Evolutionary conservation across 2,888 invertebrate genomes (phyloP), one percentile per base, ranked within the genome.

Genomic region (Eucriotettix oculatus): DNA sequence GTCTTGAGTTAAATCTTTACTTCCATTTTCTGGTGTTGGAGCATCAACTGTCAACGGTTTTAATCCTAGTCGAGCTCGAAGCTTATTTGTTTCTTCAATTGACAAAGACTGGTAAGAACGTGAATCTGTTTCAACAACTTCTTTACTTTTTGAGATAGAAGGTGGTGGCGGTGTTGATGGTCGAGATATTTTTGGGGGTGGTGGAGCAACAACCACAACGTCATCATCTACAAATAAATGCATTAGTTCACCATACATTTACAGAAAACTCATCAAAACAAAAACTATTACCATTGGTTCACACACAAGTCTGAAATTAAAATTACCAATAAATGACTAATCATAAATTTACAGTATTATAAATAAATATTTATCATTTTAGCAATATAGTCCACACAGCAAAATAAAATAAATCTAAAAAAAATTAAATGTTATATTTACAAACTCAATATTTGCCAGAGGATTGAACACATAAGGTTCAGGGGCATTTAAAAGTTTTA

Each of bases 61-160:
- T 44, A 98, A 76, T 0, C 98, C 98, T 40, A 99, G 79, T 72
- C 95, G 94, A 1, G 90, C 90, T 68, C 98, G 79, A 12, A 99
- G 75, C 66, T 86, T 87, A 74, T 96, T 96, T 9, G 90, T 91
- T 68, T 90, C 91, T 58, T 86, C 85, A 56, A 93, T 79, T 1
- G 91, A 90, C 16, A 92, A 75, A 67, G 79, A 84, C 40, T 65
- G 61, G 52, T 65, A 62, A n/a, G 59, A 64, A 17, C 57, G 62
- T 58, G 62, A 64, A 52, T 55, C 57, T 42, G 52, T 57, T 68
- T 73, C 80, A 70, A 70, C 75, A 57, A 73, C 74, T 57, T 7
- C 54, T 14, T 29, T 11, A 3, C 54, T 48, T 10, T 40, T 56
- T 10, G 63, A 54, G 43, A 61, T 63, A 52, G 72, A 69, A 11